Conservation (phyloP, 1,140 invertebrate species). For the Drosophila pachea region DNA sequence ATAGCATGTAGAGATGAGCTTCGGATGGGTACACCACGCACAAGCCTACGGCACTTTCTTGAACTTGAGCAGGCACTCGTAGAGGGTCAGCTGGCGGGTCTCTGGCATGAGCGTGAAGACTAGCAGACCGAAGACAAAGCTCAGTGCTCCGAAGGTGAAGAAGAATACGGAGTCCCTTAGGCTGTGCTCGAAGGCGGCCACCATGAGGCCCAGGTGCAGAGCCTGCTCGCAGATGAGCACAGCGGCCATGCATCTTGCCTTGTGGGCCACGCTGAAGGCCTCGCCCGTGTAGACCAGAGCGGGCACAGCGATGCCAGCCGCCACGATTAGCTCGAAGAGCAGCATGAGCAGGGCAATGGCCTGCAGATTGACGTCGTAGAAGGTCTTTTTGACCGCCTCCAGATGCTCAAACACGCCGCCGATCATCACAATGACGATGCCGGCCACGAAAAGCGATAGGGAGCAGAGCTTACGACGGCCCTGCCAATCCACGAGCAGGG, state of each 20-base stretch:
- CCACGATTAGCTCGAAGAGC: constrained; percentile 61
- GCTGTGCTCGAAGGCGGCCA: constrained; percentile 50
- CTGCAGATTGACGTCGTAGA: constrained; percentile 61
- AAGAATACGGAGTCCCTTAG: constrained; percentile 60
- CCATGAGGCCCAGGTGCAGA: constrained; percentile 55
- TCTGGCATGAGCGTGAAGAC: constrained; percentile 69
- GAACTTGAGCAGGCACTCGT: constrained; percentile 70
- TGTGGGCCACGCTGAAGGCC: constrained; percentile 62
- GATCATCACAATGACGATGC: constrained; percentile 67
- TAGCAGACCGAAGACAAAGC: constrained; percentile 55
- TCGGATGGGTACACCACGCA: neutral
- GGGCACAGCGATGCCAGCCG: constrained; percentile 61
- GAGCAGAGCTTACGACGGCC: constrained; percentile 66
- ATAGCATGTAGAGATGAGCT: constrained; percentile 24
- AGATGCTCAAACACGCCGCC: constrained; percentile 70
- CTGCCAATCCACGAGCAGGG: constrained; percentile 60
- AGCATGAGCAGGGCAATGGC: constrained; percentile 66
- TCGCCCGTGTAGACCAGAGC: constrained; percentile 64
- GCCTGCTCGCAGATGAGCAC: constrained; percentile 62
- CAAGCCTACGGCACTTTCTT: constrained; percentile 58
- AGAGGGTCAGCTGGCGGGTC: constrained; percentile 61
- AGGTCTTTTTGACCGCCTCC: constrained; percentile 55
- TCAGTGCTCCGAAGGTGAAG: constrained; percentile 60
- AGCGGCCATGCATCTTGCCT: constrained; percentile 52
- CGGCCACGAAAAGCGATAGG: constrained; percentile 56